Evolutionary conservation across 2,113 vertebrate species (phyloP).

Genomic region (Oryzias curvinotus): DNA sequence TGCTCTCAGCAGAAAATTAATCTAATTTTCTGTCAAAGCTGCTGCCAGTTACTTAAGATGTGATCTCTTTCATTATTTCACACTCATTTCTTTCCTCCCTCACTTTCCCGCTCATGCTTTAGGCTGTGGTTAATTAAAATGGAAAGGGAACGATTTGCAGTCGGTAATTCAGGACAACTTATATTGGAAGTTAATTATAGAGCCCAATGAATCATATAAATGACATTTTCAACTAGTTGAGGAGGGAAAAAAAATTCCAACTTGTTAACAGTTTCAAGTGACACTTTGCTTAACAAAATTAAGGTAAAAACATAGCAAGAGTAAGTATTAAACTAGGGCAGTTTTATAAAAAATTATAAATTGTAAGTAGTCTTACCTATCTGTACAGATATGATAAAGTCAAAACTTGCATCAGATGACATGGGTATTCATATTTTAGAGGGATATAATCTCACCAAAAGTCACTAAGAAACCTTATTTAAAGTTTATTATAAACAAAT

Average conservation of each 20-base stretch:
- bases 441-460: too few relatives aligned
- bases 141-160: conserved; percentile 66
- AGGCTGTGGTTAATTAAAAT: conserved; percentile 76
- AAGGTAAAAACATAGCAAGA: neutral
- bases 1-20: conserved; percentile 77
- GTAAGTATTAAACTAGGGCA: too few relatives aligned
- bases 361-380: too few relatives aligned
- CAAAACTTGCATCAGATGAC: too few relatives aligned
- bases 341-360: too few relatives aligned
- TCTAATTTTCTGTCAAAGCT: conserved; percentile 77
- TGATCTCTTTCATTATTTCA: conserved; percentile 67
- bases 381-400: too few relatives aligned
- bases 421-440: too few relatives aligned
- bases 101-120: conserved; percentile 54
- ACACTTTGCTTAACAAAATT: neutral
- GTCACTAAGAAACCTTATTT: too few relatives aligned
- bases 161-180: conserved; percentile 73
- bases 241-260: conserved; percentile 7
- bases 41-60: conserved; percentile 78
- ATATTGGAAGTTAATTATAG: conserved; percentile 63
- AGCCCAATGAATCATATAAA: conserved; percentile 56
- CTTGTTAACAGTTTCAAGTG: conserved; percentile 16
- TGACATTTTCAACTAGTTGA: conserved; percentile 39
- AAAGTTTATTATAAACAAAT: too few relatives aligned
- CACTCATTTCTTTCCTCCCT: conserved; percentile 46